These are phyloP conservation scores for Doris montereyensis DNA, from an alignment of 2,888 invertebrate species.

Conservation along the genomic window DNA sequence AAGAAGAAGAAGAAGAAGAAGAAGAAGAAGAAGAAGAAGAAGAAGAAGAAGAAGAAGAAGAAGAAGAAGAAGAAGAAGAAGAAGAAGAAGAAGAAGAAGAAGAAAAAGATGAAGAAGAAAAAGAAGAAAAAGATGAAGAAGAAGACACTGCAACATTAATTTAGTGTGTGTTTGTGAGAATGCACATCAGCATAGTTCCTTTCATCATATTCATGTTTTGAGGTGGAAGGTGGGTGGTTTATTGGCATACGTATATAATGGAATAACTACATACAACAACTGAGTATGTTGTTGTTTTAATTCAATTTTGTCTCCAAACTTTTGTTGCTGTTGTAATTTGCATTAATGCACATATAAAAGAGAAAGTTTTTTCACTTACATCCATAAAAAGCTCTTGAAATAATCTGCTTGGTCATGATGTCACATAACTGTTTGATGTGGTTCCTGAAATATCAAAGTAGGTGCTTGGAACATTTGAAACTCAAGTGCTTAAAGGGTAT, in stretches of 20 bases:
- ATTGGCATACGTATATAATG: too few species aligned
- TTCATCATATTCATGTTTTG: too few species aligned
- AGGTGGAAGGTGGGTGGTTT: too few species aligned
- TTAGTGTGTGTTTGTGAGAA: too few species aligned
- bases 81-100: not conserved
- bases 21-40: not conserved
- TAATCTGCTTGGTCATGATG: slow-evolving; percentile 94
- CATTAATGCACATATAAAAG: not conserved
- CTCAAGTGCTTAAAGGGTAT: too few species aligned
- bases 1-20: not conserved
- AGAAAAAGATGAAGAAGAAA: not conserved
- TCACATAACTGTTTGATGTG: slow-evolving; percentile 87
- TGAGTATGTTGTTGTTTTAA: too few species aligned
- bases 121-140: not conserved
- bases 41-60: not conserved
- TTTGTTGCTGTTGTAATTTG: too few species aligned
- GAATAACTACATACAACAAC: too few species aligned
- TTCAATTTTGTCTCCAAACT: too few species aligned
- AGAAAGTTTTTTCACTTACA: slow-evolving; percentile 75
- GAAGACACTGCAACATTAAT: not conserved
- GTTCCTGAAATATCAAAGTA: slow-evolving; percentile 74
- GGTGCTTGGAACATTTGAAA: too few species aligned
- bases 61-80: not conserved
- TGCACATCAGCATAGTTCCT: too few species aligned
- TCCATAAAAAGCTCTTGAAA: slow-evolving; percentile 95